phyloP scores from a whole-genome alignment of 2,888 invertebrate species.

The Dolichomitus sp. region DNA sequence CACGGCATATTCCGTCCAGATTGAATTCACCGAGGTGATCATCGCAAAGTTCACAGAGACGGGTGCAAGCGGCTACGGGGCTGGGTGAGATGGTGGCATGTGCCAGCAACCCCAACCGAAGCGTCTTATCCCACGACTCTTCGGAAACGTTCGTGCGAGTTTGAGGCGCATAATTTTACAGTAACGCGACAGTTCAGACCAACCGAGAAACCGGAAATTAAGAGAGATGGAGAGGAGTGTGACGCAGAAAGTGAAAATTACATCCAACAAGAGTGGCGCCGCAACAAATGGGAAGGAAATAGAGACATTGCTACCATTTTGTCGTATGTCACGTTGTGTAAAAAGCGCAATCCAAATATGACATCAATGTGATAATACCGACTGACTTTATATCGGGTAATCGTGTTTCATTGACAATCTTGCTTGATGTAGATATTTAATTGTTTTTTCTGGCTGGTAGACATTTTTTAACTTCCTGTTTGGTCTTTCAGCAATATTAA shows the following conservation, averaged over 20 bases:
- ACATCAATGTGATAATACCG: neutral
- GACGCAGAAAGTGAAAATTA: neutral
- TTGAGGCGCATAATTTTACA: conserved; percentile 43
- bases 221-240: conserved; percentile 19
- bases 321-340: neutral
- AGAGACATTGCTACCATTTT: neutral
- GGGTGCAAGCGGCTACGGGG: conserved; percentile 33
- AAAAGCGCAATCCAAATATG: neutral
- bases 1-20: conserved; percentile 52
- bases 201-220: conserved; percentile 15
- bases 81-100: conserved; percentile 19
- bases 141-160: conserved; percentile 39
- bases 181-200: conserved; percentile 8
- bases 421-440: neutral
- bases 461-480: no score
- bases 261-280: neutral
- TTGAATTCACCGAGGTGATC: conserved; percentile 60
- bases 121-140: conserved; percentile 5
- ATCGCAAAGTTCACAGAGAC: conserved; percentile 61
- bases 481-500: no score
- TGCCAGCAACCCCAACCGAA: conserved; percentile 13
- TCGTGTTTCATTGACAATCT: neutral
- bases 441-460: no score
- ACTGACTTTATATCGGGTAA: neutral
- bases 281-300: neutral